A percentile compares a stretch with the other conserved stretches of the same genome.
phyloP scores from a whole-genome alignment of 2,888 invertebrate genomes.

The Chalcis sispes region DNA sequence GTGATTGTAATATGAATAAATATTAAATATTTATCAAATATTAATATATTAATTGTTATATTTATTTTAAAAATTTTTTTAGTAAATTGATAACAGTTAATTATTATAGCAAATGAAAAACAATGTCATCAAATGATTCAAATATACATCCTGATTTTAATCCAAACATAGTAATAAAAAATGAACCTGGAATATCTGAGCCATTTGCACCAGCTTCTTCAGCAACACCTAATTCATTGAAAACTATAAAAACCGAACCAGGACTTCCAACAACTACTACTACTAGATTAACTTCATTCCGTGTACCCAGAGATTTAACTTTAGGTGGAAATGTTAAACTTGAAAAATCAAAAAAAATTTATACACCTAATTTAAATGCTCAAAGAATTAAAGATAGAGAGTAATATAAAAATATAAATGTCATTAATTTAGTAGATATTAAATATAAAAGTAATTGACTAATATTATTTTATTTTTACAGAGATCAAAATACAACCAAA shows the following conservation, averaged over 20 bases:
- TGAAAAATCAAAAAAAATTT: constrained; percentile 71
- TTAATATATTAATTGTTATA: neutral
- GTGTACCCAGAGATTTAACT: constrained; percentile 72
- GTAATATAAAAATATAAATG: constrained; percentile 61
- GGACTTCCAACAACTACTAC: constrained; percentile 62
- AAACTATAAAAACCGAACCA: constrained; percentile 68
- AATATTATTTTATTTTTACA: constrained; percentile 35
- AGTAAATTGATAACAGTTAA: constrained; percentile 4
- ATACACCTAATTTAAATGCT: constrained; percentile 73
- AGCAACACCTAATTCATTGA: constrained; percentile 44
- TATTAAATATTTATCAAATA: neutral
- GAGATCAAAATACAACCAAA: constrained; percentile 58
- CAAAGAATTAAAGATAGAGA: constrained; percentile 72
- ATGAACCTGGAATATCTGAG: constrained; percentile 49
- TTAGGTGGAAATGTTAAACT: constrained; percentile 70
- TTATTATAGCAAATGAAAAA: constrained; percentile 19
- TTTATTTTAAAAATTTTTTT: neutral
- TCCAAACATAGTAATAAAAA: constrained; percentile 53
- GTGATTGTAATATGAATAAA: neutral
- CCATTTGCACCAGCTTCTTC: constrained; percentile 46
- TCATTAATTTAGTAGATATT: neutral
- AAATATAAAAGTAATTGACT: constrained; percentile 12
- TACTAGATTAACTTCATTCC: constrained; percentile 70
- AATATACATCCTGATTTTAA: constrained; percentile 43
- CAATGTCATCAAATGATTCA: constrained; percentile 60